Evolutionary conservation across 2,113 vertebrate species (phyloP), one percentile per base, ranked within the genome.

Genomic region (Himantopus leucocephalus): DNA sequence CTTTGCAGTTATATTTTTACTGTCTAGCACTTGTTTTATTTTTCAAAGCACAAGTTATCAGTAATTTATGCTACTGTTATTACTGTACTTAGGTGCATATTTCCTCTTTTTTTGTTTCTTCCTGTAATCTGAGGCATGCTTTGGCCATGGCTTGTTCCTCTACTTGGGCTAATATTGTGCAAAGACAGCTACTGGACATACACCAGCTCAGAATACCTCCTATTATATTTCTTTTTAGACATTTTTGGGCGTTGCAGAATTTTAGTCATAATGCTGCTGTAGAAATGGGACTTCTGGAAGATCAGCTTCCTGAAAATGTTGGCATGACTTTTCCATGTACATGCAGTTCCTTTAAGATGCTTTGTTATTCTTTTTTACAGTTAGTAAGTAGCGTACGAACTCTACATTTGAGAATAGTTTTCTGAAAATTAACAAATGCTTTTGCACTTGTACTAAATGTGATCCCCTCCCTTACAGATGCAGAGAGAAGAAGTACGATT

Each of bases 401-500:
- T 76, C 22, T 79, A 86, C 3, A 47, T 70, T 80, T 75, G 43
- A 52, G 37, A 88, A n/a, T 45, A 52, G 5, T 39, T 90, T 88
- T 67, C n/a, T 88, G 75, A 52, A 93, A 91, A 37, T 29, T 64
- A 58, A 29, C 35, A 55, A 45, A 74, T 63, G 34, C 16, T 62
- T 89, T 93, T 63, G 35, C n/a, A 32, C 27, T 84, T 76, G 14
- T 50, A 29, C n/a, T 95, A 34, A 90, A 55, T 20, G 12, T 52
- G 52, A 47, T 79, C 34, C 22, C 12, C 10, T 96, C n/a, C 15
- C 67, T 96, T 97, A 79, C 97, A 99, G 99, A 63, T 99, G 99
- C 97, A 98, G 74, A 97, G 97, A 99, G 66, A 97, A 99, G 93
- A 98, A 98, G 85, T 99, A 99, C 9, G 97, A 99, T 97, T 99